Evolutionary conservation across 2,113 vertebrate species (phyloP).

Genomic region (Alligator mississippiensis): DNA sequence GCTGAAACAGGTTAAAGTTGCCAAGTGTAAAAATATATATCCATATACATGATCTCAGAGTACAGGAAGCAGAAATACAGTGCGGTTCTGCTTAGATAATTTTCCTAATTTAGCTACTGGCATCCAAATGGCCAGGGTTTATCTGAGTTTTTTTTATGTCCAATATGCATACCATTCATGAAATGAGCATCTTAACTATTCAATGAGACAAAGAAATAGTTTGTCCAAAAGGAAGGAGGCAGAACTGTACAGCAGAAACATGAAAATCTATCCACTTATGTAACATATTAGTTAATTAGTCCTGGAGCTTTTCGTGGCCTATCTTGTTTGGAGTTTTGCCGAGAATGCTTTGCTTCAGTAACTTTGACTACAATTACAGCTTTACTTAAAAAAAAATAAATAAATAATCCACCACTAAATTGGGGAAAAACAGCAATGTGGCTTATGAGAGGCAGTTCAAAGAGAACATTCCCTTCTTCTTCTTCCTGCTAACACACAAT

Average conservation of each 20-base stretch:
- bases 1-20: slow-evolving; percentile 29
- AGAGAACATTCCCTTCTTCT: neutral
- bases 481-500: neutral
- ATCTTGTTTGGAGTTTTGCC: slow-evolving; percentile 38
- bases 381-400: neutral
- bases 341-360: neutral
- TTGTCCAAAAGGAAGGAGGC: slow-evolving; percentile 12
- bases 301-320: neutral
- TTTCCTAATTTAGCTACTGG: slow-evolving; percentile 30
- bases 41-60: slow-evolving; percentile 12
- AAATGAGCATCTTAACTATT: slow-evolving; percentile 29
- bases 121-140: neutral
- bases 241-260: neutral
- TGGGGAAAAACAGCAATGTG: neutral
- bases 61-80: slow-evolving; percentile 17
- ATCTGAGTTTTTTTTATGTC: slow-evolving; percentile 14
- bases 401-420: neutral
- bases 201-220: neutral
- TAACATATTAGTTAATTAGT: neutral
- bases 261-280: slow-evolving; percentile 40
- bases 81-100: neutral
- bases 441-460: neutral
- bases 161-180: neutral
- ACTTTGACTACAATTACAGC: neutral
- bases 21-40: neutral